A percentile compares a stretch with the other conserved stretches of the same genome.
Conservation (phyloP, 2,888 invertebrate genomes). For the Orthosia gracilis region DNA sequence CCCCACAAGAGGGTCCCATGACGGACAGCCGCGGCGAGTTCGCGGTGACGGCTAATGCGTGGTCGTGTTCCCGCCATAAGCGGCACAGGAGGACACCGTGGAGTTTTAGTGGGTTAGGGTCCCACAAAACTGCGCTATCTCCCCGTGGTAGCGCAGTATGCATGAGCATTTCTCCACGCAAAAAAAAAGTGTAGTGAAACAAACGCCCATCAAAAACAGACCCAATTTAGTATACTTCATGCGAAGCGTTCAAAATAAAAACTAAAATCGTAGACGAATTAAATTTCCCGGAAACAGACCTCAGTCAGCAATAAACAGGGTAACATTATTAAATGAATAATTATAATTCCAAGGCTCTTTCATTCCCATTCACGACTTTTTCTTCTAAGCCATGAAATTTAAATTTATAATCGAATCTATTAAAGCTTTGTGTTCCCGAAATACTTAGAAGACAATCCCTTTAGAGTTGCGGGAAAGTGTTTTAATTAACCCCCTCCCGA, state of each 20-base stretch:
- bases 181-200: too few species aligned
- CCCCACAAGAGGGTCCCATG: too few species aligned
- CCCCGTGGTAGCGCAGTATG: too few species aligned
- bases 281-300: not conserved
- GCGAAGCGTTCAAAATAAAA: constrained; percentile 9
- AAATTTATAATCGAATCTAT: constrained; percentile 71
- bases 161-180: too few species aligned
- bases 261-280: not conserved
- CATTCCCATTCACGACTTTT: constrained; percentile 61
- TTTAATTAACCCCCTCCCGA: constrained; percentile 60
- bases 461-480: constrained; percentile 56
- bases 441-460: constrained; percentile 64
- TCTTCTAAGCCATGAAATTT: constrained; percentile 63
- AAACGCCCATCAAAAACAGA: too few species aligned
- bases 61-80: too few species aligned
- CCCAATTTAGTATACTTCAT: too few species aligned
- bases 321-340: constrained; percentile 9
- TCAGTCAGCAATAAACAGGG: constrained; percentile 11
- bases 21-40: too few species aligned
- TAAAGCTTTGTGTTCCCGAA: constrained; percentile 61
- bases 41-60: too few species aligned
- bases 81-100: too few species aligned
- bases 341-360: constrained; percentile 37
- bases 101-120: too few species aligned
- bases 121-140: too few species aligned